These are phyloP conservation scores for Doris montereyensis DNA, from an alignment of 2,888 invertebrate species.

Conservation along the genomic window DNA sequence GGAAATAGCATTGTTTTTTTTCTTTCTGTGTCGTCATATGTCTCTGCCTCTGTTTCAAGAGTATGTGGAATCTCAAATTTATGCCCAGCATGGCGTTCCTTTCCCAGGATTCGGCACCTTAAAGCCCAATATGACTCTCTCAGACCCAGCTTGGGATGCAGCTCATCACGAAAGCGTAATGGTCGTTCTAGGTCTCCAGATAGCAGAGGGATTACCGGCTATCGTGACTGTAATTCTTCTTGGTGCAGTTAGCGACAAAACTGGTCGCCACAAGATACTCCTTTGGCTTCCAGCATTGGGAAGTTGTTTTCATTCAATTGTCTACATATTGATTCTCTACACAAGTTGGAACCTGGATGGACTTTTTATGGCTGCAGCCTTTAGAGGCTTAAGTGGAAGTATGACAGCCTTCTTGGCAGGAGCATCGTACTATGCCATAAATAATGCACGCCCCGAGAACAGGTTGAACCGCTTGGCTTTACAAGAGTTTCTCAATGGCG, in stretches of 20 bases:
- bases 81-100: conserved; percentile 44
- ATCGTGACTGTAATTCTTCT: conserved; percentile 67
- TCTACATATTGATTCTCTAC: conserved; percentile 63
- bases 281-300: conserved; percentile 70
- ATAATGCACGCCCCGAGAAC: conserved; percentile 58
- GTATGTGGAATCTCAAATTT: conserved; percentile 58
- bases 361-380: conserved; percentile 65
- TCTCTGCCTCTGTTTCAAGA: conserved; percentile 65
- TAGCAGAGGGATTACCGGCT: conserved; percentile 70
- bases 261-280: conserved; percentile 66
- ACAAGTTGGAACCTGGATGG: conserved; percentile 67
- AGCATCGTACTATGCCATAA: conserved; percentile 64
- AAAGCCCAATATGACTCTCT: conserved; percentile 37
- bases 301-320: conserved; percentile 63
- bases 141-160: conserved; percentile 48
- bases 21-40: conserved; percentile 65
- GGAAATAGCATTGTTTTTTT: conserved; percentile 63
- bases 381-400: conserved; percentile 65
- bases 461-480: conserved; percentile 60
- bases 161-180: conserved; percentile 63
- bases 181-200: conserved; percentile 64
- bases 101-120: conserved; percentile 39
- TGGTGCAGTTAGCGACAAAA: conserved; percentile 70
- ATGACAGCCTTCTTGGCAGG: conserved; percentile 67
- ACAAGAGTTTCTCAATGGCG: conserved; percentile 66